Conservation (phyloP, 1,140 invertebrate species). For the Phymorhynchus buccinoides region DNA sequence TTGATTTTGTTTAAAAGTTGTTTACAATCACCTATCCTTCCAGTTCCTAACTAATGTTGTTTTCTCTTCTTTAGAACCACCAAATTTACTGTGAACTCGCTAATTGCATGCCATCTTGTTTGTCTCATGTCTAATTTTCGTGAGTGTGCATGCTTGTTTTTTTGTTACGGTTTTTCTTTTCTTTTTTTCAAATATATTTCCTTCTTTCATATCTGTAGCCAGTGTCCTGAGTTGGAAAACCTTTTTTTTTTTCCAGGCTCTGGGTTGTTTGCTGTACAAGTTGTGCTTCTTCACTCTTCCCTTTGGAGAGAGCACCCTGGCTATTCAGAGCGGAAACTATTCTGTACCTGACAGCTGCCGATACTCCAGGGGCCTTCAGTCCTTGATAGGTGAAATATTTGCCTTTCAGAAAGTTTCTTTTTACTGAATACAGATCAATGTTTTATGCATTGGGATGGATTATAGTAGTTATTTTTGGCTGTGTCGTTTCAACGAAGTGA, state of each 20-base stretch:
- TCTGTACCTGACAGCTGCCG: conserved; percentile 87
- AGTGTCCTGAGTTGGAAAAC: no score
- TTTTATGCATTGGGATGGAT: no score
- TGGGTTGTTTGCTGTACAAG: conserved; percentile 93
- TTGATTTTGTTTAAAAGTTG: no score
- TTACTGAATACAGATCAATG: no score
- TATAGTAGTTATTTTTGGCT: conserved; percentile 37
- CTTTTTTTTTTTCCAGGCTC: conserved; percentile 77
- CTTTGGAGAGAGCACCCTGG: conserved; percentile 93
- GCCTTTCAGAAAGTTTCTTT: no score
- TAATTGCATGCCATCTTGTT: no score
- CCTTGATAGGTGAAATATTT: conserved; percentile 77
- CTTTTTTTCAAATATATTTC: background rate
- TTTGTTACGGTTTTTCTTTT: background rate
- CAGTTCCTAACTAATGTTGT: no score
- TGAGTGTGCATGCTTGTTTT: background rate
- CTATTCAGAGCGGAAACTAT: conserved; percentile 93
- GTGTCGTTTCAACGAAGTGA: background rate
- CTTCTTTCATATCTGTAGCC: background rate
- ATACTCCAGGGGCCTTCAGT: conserved; percentile 78
- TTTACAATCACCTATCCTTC: no score
- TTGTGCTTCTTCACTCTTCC: conserved; percentile 93
- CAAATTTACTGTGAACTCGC: no score
- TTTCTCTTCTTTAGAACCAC: no score
- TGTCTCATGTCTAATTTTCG: no score